A percentile compares a stretch with the other conserved stretches of the same genome.
Evolutionary conservation across 2,888 invertebrate genomes (phyloP).

Genomic region (Cephus pygmeus): DNA sequence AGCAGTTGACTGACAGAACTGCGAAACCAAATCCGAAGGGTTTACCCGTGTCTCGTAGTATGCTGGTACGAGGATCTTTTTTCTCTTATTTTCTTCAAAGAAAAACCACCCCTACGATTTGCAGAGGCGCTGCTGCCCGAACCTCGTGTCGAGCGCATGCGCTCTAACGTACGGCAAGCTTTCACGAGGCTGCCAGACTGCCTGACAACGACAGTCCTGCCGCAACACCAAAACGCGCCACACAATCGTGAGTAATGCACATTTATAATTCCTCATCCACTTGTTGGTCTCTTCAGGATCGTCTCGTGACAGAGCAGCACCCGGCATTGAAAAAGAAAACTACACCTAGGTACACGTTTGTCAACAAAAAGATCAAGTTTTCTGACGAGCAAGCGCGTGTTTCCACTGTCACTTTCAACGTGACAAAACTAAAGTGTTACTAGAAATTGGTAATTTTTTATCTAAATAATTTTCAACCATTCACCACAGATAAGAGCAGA

Average conservation of each 20-base stretch:
- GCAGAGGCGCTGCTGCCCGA: conserved; percentile 25
- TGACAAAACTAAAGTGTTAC: background rate
- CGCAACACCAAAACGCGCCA: conserved; percentile 62
- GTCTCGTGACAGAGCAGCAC: background rate
- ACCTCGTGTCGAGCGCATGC: conserved; percentile 37
- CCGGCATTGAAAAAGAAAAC: background rate
- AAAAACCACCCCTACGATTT: conserved; percentile 32
- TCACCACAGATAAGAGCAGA: background rate
- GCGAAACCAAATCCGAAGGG: conserved; percentile 1
- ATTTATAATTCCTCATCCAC: background rate
- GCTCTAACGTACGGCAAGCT: conserved; percentile 37
- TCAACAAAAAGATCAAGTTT: background rate
- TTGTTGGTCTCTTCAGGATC: background rate
- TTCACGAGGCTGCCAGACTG: conserved; percentile 55
- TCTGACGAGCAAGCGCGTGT: background rate
- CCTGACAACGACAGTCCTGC: conserved; percentile 60
- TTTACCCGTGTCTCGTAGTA: conserved; percentile 22
- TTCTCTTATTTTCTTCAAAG: conserved; percentile 9
- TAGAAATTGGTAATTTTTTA: background rate
- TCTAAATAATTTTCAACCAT: background rate
- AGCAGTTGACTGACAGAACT: background rate
- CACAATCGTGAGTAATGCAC: conserved; percentile 62
- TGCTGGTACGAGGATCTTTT: conserved; percentile 32
- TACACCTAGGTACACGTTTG: background rate
- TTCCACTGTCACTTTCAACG: background rate